These are phyloP conservation scores for Apistogramma diplotaenia DNA, from an alignment of 2,113 vertebrate genomes.

Conservation along the genomic window DNA sequence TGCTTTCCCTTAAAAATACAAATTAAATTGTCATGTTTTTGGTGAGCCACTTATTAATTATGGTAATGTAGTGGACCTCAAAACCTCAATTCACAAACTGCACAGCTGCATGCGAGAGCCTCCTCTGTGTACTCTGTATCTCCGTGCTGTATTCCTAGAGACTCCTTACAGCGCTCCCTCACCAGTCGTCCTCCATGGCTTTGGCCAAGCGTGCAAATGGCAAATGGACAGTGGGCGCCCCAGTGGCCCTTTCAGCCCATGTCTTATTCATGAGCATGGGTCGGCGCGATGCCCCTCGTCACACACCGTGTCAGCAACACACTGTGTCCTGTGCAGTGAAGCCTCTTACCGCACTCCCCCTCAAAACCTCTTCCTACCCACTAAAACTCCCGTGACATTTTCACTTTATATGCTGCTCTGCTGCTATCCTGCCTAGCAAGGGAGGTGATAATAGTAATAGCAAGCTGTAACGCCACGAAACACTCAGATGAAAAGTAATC, in stretches of 20 bases:
- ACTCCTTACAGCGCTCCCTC: constrained; percentile 48
- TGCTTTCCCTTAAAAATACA: constrained; percentile 39
- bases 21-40: constrained; percentile 40
- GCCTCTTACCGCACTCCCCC: constrained; percentile 30
- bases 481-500: constrained; percentile 61
- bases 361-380: constrained; percentile 27
- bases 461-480: constrained; percentile 29
- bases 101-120: constrained; percentile 34
- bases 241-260: constrained; percentile 56
- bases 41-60: constrained; percentile 50
- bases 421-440: constrained; percentile 37
- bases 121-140: constrained; percentile 45
- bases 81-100: constrained; percentile 47
- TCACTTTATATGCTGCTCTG: constrained; percentile 50
- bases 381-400: constrained; percentile 70
- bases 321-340: constrained; percentile 43
- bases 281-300: constrained; percentile 54
- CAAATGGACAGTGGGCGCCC: constrained; percentile 70
- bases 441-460: constrained; percentile 63
- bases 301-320: constrained; percentile 67
- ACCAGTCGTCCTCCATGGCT: constrained; percentile 61
- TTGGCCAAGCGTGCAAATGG: constrained; percentile 76
- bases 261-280: constrained; percentile 78
- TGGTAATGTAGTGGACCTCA: constrained; percentile 35
- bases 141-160: constrained; percentile 34